Evolutionary conservation across 1,140 invertebrate species (phyloP), one percentile per base, ranked within the genome.

Genomic region (Kradibia gibbosae): DNA sequence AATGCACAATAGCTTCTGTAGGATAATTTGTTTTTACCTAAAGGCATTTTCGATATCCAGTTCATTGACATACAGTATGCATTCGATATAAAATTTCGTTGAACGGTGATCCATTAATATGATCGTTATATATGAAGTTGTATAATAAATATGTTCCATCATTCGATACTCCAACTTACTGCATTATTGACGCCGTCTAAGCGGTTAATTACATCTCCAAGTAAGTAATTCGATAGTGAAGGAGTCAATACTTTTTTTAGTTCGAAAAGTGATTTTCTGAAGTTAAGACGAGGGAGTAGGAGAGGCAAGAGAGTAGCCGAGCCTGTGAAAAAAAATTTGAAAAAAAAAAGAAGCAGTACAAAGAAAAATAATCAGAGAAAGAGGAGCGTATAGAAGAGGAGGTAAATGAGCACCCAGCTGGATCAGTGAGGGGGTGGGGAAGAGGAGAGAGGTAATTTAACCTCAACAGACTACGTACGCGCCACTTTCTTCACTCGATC

Each of bases 361-460:
- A 53, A 62, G 25, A 62, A 25, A 57, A 73, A 72, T 39, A 71
- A 79, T 45, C 34, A 25, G 45, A 71, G 39, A 42, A 75, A 71
- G 48, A 62, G 22, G 25, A 74, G 53, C 60, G 67, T 45, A 39
- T 42, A 39, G 11, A 60, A 60, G 25, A 81, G 15, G 45, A 76
- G 31, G 70, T 28, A 45, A 45, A 57, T n/a, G n/a, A n/a, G n/a
- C n/a, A n/a, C n/a, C n/a, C n/a, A n/a, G n/a, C n/a, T n/a, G n/a
- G n/a, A n/a, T n/a, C n/a, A n/a, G n/a, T n/a, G n/a, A n/a, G n/a
- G 25, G 20, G 60, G 34, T 2, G 62, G 36, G 42, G 55, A 71
- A 72, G 70, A 45, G 36, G 42, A 50, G 55, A 72, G 70, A 86
- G 85, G 85, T 87, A 87, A 87, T 87, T 86, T 84, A 86, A 86